Percentiles rank a stretch among this genome's conserved stretches.
Conservation (phyloP, 1,140 invertebrate species). For the Trichonephila clavipes region DNA sequence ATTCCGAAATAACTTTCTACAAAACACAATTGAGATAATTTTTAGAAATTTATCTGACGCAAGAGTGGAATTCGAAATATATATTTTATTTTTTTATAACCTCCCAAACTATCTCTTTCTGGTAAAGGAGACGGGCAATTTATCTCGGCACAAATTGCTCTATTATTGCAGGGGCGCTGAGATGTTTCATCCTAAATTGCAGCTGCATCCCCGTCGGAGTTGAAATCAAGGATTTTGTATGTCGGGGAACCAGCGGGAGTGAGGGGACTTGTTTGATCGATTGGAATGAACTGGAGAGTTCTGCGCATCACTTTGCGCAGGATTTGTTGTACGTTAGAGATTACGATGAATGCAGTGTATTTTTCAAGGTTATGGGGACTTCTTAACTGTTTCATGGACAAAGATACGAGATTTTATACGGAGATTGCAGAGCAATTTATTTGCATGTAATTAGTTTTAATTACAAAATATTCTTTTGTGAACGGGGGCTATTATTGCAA, state of each 20-base stretch:
- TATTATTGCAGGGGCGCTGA: background rate
- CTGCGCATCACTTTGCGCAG: slow-evolving; percentile 44
- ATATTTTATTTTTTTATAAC: too few relatives aligned
- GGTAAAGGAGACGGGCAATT: background rate
- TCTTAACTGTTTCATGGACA: background rate
- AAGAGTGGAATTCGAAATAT: too few relatives aligned
- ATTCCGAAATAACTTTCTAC: too few relatives aligned
- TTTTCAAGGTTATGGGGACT: slow-evolving; percentile 16
- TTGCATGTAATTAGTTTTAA: too few relatives aligned
- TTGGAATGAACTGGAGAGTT: background rate
- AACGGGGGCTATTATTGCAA: too few relatives aligned
- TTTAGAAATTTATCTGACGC: too few relatives aligned
- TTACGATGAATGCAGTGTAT: slow-evolving; percentile 41
- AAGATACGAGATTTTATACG: too few relatives aligned
- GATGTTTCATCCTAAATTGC: background rate
- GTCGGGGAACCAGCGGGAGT: background rate
- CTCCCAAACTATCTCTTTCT: background rate
- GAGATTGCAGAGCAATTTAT: too few relatives aligned
- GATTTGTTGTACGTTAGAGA: slow-evolving; percentile 37
- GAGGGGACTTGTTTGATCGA: slow-evolving; percentile 48
- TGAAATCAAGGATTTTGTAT: background rate
- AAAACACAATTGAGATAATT: too few relatives aligned
- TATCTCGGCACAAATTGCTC: background rate
- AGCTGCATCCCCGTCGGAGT: slow-evolving; percentile 5
- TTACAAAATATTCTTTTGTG: too few relatives aligned